Base-by-base conservation (phyloP, 1,140 invertebrate genomes). In the Acyrthosiphon pisum region DNA sequence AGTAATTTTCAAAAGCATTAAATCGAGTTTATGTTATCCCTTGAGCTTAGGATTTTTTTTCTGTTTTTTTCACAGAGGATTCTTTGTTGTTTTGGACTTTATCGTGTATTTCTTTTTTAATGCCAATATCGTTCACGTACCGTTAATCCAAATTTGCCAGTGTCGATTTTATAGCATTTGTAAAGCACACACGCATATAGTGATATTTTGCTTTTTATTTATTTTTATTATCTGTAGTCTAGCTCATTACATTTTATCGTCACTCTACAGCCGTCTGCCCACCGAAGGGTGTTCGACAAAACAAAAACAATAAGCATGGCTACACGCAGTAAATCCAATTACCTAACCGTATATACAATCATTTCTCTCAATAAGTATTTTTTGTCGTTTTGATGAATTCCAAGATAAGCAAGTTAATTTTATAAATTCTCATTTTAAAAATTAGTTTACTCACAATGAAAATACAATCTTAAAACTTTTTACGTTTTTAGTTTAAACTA, bases 231-330 rank as follows among this genome's bases (percentile, higher is more conserved):
- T 53, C 88, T 56, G 88, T 89, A 56, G 48, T 89, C 88, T 89
- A 37, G 88, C 35, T 89, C 88, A 89, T 89, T 89, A 89, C 53
- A 89, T 89, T 56, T 89, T 89, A 89, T 89, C 53, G 50, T 89
- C 87, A 56, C 20, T 35, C 88, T 26, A 89, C 35, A 56, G 48
- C 35, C 48, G 48, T 89, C 35, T 53, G 22, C 11, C 22, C 22
- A 22, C 23, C 50, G 22, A 89, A 89, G 50, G 50, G 88, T 56
- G n/a, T 89, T 56, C 9, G 50, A n/a, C 20, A 23, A 41, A 88
- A 88, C 44, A 88, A 26, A 89, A 56, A 89, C 88, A 89, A 56
- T 56, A 89, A 89, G 88, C 88, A 56, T 26, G 20, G 35, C 88
- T 89, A 37, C 9, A 56, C 23, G 35, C 50, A 56, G 88, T 56